phyloP scores from a whole-genome alignment of 1,140 invertebrate genomes.

The Drosophila busckii region DNA sequence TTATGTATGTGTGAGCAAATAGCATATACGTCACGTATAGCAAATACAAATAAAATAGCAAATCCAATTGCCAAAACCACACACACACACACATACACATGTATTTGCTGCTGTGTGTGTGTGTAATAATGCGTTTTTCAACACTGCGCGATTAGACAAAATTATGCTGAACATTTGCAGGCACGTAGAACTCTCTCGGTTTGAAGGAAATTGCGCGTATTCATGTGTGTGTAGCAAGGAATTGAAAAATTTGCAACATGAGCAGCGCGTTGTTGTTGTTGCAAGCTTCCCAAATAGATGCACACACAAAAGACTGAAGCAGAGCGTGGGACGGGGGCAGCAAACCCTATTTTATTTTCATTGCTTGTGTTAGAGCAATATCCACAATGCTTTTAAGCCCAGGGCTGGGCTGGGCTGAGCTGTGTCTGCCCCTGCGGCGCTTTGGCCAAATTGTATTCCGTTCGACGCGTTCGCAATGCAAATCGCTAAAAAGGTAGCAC shows the following conservation, averaged over 20 bases:
- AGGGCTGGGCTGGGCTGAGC: neutral
- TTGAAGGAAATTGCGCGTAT: conserved; percentile 41
- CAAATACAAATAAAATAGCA: conserved; percentile 54
- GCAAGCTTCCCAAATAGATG: too few relatives aligned
- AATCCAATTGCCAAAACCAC: neutral
- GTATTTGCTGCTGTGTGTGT: neutral
- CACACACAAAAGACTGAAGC: too few relatives aligned
- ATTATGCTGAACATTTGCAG: conserved; percentile 72
- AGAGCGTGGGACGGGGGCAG: neutral
- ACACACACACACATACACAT: conserved; percentile 3
- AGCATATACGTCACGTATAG: conserved; percentile 67
- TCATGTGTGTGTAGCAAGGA: conserved; percentile 15
- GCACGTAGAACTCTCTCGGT: conserved; percentile 72
- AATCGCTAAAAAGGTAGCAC: conserved; percentile 69
- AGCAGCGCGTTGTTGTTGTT: too few relatives aligned
- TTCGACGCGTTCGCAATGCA: conserved; percentile 57
- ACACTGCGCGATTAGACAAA: conserved; percentile 60
- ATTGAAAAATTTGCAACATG: too few relatives aligned
- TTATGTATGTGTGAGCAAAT: too few relatives aligned
- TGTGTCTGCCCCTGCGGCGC: conserved; percentile 5
- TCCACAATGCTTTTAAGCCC: conserved; percentile 66
- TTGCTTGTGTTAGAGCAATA: conserved; percentile 72
- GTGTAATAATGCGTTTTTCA: conserved; percentile 34
- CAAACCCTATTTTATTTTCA: conserved; percentile 63
- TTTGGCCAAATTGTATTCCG: conserved; percentile 73